Percentiles rank a stretch among this genome's conserved stretches.
Conservation (phyloP, 1,140 invertebrate species). For the Drosophila eugracilis region DNA sequence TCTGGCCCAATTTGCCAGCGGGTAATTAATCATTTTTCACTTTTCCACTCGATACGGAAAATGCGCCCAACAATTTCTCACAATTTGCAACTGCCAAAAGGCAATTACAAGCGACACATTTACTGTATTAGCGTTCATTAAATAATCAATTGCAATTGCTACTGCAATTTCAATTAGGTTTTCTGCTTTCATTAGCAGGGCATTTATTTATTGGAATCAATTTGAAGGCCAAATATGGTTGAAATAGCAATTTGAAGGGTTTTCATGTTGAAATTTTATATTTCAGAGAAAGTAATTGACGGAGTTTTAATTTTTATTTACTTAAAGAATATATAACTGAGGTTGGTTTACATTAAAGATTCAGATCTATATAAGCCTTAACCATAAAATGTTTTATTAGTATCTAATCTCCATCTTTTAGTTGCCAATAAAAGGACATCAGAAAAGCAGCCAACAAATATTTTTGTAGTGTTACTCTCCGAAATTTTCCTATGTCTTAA, state of each 20-base stretch:
- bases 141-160: conserved; percentile 41
- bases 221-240: background rate
- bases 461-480: too few species aligned
- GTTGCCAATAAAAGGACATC: too few species aligned
- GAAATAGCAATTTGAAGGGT: background rate
- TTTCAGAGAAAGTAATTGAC: too few species aligned
- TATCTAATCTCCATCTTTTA: too few species aligned
- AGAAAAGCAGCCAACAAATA: too few species aligned
- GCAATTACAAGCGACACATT: conserved; percentile 43
- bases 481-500: too few species aligned
- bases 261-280: background rate
- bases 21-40: conserved; percentile 53
- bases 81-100: conserved; percentile 51
- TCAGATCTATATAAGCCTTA: too few species aligned
- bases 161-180: conserved; percentile 31
- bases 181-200: background rate
- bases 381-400: too few species aligned
- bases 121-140: conserved; percentile 40
- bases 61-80: conserved; percentile 29
- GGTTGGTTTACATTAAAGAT: too few species aligned
- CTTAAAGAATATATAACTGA: too few species aligned
- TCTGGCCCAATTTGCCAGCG: conserved; percentile 23
- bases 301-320: too few species aligned
- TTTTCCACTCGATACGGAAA: conserved; percentile 27
- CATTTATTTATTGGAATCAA: background rate